A percentile compares a stretch with the other conserved stretches of the same genome.
Evolutionary conservation across 2,888 invertebrate genomes (phyloP).

Genomic region (Rhopalosiphum nymphaeae): DNA sequence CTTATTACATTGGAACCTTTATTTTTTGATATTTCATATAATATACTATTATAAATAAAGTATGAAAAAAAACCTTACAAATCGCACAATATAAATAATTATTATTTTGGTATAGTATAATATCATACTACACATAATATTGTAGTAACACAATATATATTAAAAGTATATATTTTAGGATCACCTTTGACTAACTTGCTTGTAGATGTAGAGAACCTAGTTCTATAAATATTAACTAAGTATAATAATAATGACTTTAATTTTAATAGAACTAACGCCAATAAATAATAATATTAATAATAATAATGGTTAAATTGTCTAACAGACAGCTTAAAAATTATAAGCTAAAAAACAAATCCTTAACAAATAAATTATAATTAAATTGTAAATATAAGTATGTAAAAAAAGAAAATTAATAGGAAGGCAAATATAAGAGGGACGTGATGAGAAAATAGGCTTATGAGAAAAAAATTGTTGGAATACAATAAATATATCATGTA

Average conservation of each 20-base stretch:
- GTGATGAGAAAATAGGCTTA: not conserved
- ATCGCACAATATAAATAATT: not conserved
- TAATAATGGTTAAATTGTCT: slow-evolving; percentile 45
- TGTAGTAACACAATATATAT: not conserved
- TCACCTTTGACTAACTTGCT: not conserved
- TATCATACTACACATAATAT: not conserved
- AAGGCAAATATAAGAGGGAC: not conserved
- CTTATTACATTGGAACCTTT: not conserved
- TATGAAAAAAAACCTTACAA: not conserved
- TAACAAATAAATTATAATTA: slow-evolving; percentile 36
- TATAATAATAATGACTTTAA: slow-evolving; percentile 1
- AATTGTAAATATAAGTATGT: slow-evolving; percentile 35
- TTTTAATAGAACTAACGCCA: slow-evolving; percentile 21
- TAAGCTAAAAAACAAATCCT: slow-evolving; percentile 41
- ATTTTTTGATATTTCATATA: not conserved
- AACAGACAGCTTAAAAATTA: slow-evolving; percentile 30
- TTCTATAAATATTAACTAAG: slow-evolving; percentile 17
- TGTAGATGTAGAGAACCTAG: not conserved
- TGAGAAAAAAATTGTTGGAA: slow-evolving; percentile 33
- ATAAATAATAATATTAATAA: slow-evolving; percentile 48
- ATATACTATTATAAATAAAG: not conserved
- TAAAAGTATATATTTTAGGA: slow-evolving; percentile 37
- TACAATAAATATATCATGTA: slow-evolving; percentile 41
- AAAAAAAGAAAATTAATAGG: slow-evolving; percentile 45
- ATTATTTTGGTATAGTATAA: not conserved